phyloP scores from a whole-genome alignment of 30 jellyfish, hydroid and myxozoan genomes.

The Aurelia aurita complex sp. Pacific region DNA sequence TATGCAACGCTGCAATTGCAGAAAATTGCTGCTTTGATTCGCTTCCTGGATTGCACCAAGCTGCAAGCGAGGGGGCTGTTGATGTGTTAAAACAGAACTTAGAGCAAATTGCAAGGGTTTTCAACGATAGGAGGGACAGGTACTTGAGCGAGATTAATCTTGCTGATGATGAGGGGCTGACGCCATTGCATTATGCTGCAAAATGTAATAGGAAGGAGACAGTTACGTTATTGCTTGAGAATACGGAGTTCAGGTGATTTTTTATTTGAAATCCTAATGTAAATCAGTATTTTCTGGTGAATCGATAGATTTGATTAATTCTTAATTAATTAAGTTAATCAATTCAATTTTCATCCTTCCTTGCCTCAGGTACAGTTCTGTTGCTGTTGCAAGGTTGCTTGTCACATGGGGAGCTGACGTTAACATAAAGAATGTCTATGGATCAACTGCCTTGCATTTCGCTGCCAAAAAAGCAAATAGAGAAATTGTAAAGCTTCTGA shows the following conservation, averaged over 20 bases:
- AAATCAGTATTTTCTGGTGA: no score
- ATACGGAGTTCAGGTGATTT: constrained; percentile 17
- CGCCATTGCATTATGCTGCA: constrained; percentile 95
- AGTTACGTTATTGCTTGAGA: constrained; percentile 49
- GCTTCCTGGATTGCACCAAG: constrained; percentile 73
- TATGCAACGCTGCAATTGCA: background rate
- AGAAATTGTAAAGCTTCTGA: constrained; percentile 68
- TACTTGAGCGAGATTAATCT: constrained; percentile 49
- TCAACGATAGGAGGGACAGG: no score
- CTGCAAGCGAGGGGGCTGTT: constrained; percentile 89
- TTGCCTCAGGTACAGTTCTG: constrained; percentile 66
- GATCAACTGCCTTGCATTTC: constrained; percentile 87
- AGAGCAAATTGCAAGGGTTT: constrained; percentile 54
- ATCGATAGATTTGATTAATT: no score
- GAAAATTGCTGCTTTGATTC: constrained; percentile 28
- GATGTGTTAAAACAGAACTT: constrained; percentile 38
- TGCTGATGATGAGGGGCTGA: constrained; percentile 66
- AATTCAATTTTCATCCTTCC: background rate
- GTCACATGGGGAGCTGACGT: constrained; percentile 74
- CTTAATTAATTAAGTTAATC: no score
- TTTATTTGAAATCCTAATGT: no score
- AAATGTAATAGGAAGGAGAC: constrained; percentile 68
- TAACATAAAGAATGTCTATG: constrained; percentile 48
- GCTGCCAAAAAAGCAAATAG: constrained; percentile 85
- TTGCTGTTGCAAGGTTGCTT: constrained; percentile 70